Percentiles rank a stretch among this genome's conserved stretches.
Evolutionary conservation across 2,113 vertebrate species (phyloP).

Genomic region (Menura novaehollandiae): DNA sequence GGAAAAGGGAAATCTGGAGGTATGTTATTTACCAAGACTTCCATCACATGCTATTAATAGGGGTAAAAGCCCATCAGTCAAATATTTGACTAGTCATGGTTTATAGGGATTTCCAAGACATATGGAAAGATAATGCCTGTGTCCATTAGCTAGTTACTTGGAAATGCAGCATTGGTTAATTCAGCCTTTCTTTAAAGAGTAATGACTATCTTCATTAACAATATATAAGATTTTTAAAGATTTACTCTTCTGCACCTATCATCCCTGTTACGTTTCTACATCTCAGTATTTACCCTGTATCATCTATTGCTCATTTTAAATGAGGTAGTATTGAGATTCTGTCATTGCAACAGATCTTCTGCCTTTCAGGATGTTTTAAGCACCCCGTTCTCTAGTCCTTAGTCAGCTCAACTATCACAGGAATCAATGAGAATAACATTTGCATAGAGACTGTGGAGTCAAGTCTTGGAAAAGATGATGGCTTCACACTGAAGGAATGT

Average conservation of each 20-base stretch:
- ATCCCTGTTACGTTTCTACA: not conserved
- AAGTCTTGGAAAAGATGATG: not conserved
- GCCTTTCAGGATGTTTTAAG: conserved; percentile 12
- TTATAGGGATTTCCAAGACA: conserved; percentile 47
- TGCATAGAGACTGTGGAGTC: not conserved
- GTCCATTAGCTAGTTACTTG: conserved; percentile 61
- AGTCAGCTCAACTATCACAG: conserved; percentile 35
- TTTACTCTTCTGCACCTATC: conserved; percentile 34
- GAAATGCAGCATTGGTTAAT: conserved; percentile 49
- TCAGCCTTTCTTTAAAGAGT: conserved; percentile 50
- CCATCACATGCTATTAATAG: conserved; percentile 29
- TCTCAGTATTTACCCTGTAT: not conserved
- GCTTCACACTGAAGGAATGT: not conserved
- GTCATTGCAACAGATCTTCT: conserved; percentile 44
- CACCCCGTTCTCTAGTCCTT: not conserved
- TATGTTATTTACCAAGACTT: conserved; percentile 35
- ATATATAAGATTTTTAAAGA: conserved; percentile 60
- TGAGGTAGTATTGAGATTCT: conserved; percentile 33
- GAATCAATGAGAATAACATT: conserved; percentile 25
- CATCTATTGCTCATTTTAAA: conserved; percentile 45
- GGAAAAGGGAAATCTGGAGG: not conserved
- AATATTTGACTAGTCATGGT: conserved; percentile 21
- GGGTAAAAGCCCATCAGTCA: conserved; percentile 48
- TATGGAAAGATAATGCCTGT: conserved; percentile 42
- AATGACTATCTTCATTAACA: conserved; percentile 68